Conservation (phyloP, 2,888 invertebrate genomes). For the Clitarchus hookeri region DNA sequence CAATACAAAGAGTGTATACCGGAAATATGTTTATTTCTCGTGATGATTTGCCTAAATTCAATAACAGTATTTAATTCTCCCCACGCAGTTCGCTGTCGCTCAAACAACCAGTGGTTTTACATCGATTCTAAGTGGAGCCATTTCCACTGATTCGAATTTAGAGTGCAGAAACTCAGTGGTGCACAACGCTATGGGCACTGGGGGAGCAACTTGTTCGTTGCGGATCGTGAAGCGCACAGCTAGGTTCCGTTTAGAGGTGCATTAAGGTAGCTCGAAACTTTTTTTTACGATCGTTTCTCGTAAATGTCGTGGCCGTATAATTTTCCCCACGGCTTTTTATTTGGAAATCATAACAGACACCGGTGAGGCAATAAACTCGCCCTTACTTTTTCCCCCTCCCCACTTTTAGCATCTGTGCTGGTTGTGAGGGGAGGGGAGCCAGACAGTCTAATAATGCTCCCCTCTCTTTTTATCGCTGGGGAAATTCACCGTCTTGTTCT, state of each 20-base stretch:
- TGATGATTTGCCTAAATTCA: too few species aligned
- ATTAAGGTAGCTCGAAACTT: neutral
- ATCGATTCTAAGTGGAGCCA: too few species aligned
- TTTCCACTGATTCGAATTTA: too few species aligned
- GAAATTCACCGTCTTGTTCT: neutral
- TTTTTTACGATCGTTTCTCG: neutral
- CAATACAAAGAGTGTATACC: too few species aligned
- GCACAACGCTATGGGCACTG: too few species aligned
- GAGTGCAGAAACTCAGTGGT: too few species aligned
- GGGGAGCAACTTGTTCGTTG: too few species aligned
- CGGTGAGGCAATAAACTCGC: neutral
- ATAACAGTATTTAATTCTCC: too few species aligned
- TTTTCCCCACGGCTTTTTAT: neutral
- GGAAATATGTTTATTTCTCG: too few species aligned
- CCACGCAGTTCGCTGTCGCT: too few species aligned
- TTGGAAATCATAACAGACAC: conserved; percentile 10
- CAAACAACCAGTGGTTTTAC: too few species aligned
- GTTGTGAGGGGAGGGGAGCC: neutral
- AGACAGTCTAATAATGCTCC: neutral
- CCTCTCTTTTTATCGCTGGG: neutral
- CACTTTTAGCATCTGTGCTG: neutral
- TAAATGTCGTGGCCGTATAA: neutral
- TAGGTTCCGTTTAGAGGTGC: neutral
- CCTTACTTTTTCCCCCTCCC: neutral
- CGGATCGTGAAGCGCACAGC: too few species aligned